Percentiles rank a stretch among this genome's conserved stretches.
phyloP scores from a whole-genome alignment of 2,797 vertebrate genomes.

The Coreius guichenoti region DNA sequence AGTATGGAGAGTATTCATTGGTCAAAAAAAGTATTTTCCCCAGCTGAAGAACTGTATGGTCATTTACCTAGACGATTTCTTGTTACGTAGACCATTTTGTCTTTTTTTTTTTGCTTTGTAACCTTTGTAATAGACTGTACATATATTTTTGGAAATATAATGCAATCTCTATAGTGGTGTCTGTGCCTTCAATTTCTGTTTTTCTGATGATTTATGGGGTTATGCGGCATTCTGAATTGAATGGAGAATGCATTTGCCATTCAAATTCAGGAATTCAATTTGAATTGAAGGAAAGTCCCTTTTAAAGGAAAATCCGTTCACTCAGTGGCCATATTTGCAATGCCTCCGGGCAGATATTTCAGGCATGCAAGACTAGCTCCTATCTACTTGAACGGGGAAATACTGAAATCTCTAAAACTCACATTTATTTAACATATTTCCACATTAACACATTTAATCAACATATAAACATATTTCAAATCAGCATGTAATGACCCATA shows the following conservation, averaged over 20 bases:
- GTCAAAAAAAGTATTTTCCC: slow-evolving; percentile 79
- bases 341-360: not conserved
- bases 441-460: not conserved
- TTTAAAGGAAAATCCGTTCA: not conserved
- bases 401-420: not conserved
- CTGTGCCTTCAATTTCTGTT: slow-evolving; percentile 60
- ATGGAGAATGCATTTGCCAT: not conserved
- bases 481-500: not conserved
- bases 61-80: slow-evolving; percentile 90
- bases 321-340: not conserved
- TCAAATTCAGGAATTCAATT: not conserved
- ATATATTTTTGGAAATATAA: slow-evolving; percentile 99
- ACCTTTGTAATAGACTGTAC: slow-evolving; percentile 99
- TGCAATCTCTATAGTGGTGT: slow-evolving; percentile 88
- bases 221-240: not conserved
- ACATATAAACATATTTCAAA: not conserved
- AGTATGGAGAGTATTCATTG: slow-evolving; percentile 86
- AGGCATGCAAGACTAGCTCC: not conserved
- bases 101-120: slow-evolving; percentile 97
- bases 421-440: not conserved
- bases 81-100: slow-evolving; percentile 85
- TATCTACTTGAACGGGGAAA: not conserved
- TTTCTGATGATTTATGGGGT: not conserved
- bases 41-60: slow-evolving; percentile 86
- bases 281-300: not conserved